Percentiles rank a stretch among this genome's conserved stretches.
phyloP scores from a whole-genome alignment of 2,888 invertebrate species.

The Spilosoma lubricipeda region DNA sequence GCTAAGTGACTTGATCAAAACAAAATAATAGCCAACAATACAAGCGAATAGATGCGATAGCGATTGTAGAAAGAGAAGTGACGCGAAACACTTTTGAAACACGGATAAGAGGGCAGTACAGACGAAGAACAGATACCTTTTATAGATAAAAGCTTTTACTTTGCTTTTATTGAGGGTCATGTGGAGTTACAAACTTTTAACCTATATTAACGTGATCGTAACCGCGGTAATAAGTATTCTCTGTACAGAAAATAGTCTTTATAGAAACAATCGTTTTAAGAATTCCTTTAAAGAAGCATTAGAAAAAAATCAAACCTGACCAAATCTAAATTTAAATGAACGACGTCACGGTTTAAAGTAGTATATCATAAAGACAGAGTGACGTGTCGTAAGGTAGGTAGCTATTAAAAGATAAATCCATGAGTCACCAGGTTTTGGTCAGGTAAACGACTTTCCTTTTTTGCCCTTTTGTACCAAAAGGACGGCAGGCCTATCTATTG shows the following conservation, averaged over 20 bases:
- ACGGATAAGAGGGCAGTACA: too few species aligned
- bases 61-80: too few species aligned
- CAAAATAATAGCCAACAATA: too few species aligned
- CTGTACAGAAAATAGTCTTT: not conserved
- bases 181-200: too few species aligned
- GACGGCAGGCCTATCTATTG: not conserved
- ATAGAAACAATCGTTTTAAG: not conserved
- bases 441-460: slow-evolving; percentile 19
- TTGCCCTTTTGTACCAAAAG: not conserved
- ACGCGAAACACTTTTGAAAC: too few species aligned
- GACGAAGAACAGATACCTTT: too few species aligned
- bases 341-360: not conserved
- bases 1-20: too few species aligned
- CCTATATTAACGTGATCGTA: too few species aligned
- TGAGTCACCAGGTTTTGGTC: slow-evolving; percentile 26
- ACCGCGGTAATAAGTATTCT: too few species aligned
- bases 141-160: too few species aligned
- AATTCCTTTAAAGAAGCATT: not conserved
- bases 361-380: slow-evolving; percentile 6
- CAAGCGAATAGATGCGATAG: too few species aligned
- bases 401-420: slow-evolving; percentile 4
- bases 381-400: slow-evolving; percentile 24
- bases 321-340: not conserved
- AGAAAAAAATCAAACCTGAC: not conserved
- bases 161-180: too few species aligned